A percentile compares a stretch with the other conserved stretches of the same genome.
These are phyloP conservation scores for Pogonocherus hispidulus DNA, from an alignment of 2,888 invertebrate species.

Conservation along the genomic window DNA sequence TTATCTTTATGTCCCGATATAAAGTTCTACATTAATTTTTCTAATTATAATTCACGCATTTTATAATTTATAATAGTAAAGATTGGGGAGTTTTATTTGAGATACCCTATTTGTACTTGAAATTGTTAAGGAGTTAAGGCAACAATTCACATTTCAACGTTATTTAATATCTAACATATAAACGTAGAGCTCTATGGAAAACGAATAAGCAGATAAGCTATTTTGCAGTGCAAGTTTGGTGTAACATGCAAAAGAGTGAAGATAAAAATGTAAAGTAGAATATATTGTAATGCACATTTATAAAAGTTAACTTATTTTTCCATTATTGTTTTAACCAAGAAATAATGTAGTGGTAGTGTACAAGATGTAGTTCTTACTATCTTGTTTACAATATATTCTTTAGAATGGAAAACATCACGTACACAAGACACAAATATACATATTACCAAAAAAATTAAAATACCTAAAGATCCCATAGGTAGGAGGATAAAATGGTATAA, in stretches of 20 bases:
- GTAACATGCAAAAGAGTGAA: constrained; percentile 26
- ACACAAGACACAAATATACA: constrained; percentile 36
- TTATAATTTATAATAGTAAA: too few relatives aligned
- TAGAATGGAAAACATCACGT: constrained; percentile 15
- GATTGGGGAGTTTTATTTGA: background rate
- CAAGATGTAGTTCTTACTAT: background rate
- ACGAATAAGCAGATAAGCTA: constrained; percentile 28
- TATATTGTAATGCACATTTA: constrained; percentile 27
- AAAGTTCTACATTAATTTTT: background rate
- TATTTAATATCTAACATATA: constrained; percentile 26
- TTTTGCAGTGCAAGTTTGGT: constrained; percentile 34
- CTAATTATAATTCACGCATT: background rate
- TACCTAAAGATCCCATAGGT: constrained; percentile 44
- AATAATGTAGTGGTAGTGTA: too few relatives aligned
- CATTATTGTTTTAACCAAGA: too few relatives aligned
- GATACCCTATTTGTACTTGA: background rate
- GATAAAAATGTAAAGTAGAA: constrained; percentile 21
- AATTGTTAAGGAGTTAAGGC: too few relatives aligned
- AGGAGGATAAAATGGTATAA: constrained; percentile 34
- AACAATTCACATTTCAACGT: constrained; percentile 6
- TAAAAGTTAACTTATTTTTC: too few relatives aligned
- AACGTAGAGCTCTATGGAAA: constrained; percentile 17
- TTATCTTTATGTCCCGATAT: too few relatives aligned
- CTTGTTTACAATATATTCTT: constrained; percentile 22
- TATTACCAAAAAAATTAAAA: constrained; percentile 22